These are phyloP conservation scores for Prolemur simus DNA, from an alignment of 2,113 vertebrate species.

Conservation along the genomic window DNA sequence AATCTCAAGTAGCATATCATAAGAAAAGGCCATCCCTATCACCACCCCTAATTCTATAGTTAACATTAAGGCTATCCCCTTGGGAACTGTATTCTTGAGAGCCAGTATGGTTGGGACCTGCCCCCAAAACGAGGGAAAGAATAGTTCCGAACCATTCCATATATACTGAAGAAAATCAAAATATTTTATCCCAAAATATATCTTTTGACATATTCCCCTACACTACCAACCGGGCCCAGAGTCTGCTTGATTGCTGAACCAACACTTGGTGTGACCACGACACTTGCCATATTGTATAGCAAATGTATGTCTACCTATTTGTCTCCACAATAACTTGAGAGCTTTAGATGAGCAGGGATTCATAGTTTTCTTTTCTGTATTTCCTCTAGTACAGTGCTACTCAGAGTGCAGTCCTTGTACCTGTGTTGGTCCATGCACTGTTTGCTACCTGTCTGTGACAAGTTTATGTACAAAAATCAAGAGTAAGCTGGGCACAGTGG, in stretches of 20 bases:
- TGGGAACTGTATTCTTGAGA: constrained; percentile 9
- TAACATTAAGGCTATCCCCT: background rate
- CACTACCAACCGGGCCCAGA: background rate
- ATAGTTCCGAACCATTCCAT: background rate
- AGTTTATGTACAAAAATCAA: background rate
- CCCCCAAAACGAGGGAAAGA: background rate
- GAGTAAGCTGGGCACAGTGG: too few species aligned
- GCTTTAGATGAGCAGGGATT: background rate
- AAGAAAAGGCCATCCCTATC: background rate
- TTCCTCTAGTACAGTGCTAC: background rate
- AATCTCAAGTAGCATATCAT: constrained; percentile 25
- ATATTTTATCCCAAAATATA: too few species aligned
- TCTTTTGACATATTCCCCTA: too few species aligned
- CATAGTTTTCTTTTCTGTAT: background rate
- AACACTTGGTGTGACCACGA: background rate
- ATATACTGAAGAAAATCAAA: too few species aligned
- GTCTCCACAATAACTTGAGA: constrained; percentile 11
- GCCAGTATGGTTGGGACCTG: background rate
- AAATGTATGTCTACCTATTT: background rate
- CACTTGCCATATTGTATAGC: background rate
- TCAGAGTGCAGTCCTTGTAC: background rate
- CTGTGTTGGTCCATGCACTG: background rate
- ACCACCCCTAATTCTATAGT: background rate
- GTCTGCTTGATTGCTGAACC: background rate
- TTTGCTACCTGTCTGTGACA: background rate